phyloP scores from a whole-genome alignment of 2,113 vertebrate species.

The Tetrax tetrax region DNA sequence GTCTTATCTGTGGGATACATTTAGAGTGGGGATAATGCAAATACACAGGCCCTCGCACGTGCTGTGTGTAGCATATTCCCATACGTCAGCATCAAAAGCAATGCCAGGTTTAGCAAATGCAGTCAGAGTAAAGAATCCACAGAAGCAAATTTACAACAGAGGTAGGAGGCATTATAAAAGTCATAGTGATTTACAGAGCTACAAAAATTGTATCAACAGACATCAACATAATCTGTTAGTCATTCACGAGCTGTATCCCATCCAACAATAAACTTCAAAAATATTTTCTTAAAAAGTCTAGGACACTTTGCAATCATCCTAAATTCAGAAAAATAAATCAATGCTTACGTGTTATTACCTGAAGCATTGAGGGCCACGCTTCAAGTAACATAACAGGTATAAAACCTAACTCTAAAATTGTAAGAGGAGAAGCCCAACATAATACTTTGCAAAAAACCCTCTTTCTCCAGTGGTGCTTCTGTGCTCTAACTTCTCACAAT shows the following conservation, averaged over 20 bases:
- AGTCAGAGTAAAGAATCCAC: background rate
- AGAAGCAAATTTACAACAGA: background rate
- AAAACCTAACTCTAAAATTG: background rate
- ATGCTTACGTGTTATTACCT: background rate
- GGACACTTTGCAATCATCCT: background rate
- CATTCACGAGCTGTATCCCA: background rate
- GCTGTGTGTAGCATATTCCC: background rate
- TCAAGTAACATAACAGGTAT: background rate
- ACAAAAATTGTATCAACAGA: background rate
- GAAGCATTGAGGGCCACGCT: background rate
- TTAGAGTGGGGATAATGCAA: background rate
- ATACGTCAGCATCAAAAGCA: background rate
- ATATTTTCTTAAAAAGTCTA: background rate
- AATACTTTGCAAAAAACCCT: background rate
- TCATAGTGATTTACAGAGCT: constrained; percentile 3
- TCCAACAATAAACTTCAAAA: background rate
- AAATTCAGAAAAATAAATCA: background rate
- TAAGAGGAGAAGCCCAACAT: background rate
- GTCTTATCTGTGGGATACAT: background rate
- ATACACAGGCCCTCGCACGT: background rate
- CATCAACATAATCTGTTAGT: background rate
- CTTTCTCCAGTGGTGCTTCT: background rate
- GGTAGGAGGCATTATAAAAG: constrained; percentile 4
- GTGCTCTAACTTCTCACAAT: background rate
- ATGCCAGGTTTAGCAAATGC: background rate